Conservation (phyloP, 1,140 invertebrate species). For the Pseudachorutes palmiensis region DNA sequence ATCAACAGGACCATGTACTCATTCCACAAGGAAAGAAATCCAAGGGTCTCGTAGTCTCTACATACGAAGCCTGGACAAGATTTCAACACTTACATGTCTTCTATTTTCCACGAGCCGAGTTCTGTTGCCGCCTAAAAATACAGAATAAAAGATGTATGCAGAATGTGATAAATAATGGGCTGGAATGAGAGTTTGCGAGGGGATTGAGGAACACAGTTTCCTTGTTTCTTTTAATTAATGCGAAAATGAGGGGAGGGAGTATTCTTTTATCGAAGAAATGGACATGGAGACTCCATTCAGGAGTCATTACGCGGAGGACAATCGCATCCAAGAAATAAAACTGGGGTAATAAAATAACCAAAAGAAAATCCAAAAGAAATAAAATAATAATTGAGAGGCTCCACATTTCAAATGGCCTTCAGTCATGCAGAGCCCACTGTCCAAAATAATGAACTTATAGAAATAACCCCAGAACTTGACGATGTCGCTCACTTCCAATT, state of each 20-base stretch:
- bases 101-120: constrained; percentile 62
- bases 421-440: neutral
- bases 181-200: neutral
- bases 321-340: neutral
- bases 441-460: neutral
- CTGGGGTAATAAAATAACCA: neutral
- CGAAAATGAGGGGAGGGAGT: constrained; percentile 9
- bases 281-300: neutral
- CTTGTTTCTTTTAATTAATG: constrained; percentile 10
- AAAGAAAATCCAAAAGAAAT: constrained; percentile 1
- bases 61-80: neutral
- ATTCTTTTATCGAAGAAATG: neutral
- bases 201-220: constrained; percentile 9
- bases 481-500: no score
- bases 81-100: constrained; percentile 46
- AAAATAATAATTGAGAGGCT: constrained; percentile 7
- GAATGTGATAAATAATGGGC: neutral
- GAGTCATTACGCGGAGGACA: neutral
- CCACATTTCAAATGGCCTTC: neutral
- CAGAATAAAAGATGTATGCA: constrained; percentile 20
- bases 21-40: neutral
- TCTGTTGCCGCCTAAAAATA: constrained; percentile 51
- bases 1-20: neutral
- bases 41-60: neutral
- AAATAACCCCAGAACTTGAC: no score